Evolutionary conservation across 2,113 vertebrate species (phyloP), one percentile per base, ranked within the genome.

Genomic region (Perca schrenkii): DNA sequence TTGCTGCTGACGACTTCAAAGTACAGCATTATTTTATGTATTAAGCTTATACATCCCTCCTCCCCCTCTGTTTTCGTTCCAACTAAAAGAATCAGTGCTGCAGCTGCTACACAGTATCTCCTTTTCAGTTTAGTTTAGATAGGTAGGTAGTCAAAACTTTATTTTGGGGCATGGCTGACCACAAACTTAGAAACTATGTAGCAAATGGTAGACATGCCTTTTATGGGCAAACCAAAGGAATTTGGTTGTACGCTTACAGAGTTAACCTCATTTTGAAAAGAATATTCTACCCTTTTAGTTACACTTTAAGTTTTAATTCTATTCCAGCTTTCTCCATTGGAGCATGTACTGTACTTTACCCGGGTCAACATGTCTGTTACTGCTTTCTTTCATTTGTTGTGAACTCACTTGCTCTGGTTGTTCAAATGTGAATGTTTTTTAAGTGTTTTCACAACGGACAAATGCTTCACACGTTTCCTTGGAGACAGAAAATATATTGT

Each of bases 201-300:
- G 79, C 21, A 67, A 75, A 65, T 83, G 31, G 47, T 6, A 57
- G 56, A 10, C 82, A 70, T 70, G 77, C 89, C 93, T 90, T 90
- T 91, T 88, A 91, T 86, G 40, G 91, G 40, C 57, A 91, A 84
- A 91, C 87, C 88, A 84, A 89, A 90, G 71, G 63, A 82, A 91
- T 90, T 77, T 69, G 11, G 64, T 34, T 61, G 76, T 43, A 73
- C 70, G 7, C 54, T 74, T 40, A 40, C 11, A 46, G 72, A 77
- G 25, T 49, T 25, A 60, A 73, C 13, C 34, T 57, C 3, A 13
- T 54, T 84, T 31, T 66, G 6, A 36, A 49, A 60, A 52, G 40
- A 66, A 50, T 68, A 46, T 43, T 84, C 19, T 56, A 49, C 40
- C 21, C 8, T 49, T 72, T 61, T 61, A 11, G 40, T 43, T 43